Base-by-base conservation (phyloP, 2,113 vertebrate species). In the Chaetodon trifascialis region DNA sequence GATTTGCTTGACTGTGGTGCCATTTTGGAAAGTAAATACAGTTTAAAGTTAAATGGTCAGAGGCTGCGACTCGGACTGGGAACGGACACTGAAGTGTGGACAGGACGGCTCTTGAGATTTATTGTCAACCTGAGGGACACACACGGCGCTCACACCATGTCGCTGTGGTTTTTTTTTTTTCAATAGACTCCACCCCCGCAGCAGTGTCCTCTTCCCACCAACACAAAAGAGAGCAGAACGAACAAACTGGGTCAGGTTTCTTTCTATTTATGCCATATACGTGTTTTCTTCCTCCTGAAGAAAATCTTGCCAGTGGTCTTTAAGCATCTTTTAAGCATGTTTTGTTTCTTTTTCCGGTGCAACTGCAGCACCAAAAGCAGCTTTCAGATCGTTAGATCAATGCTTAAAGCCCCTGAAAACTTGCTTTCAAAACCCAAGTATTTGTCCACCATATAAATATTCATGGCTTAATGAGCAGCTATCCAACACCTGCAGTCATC, bases 21-120 rank as follows among this genome's bases (percentile, higher is more conserved):
- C 70, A 71, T 90, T 89, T 88, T 86, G 63, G 59, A 91, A 91
- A 86, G 79, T 81, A 93, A 91, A 90, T 83, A 76, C n/a, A 84
- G 40, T 9, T 77, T 83, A 90, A 89, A 84, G 40, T 9, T 77
- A 81, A 91, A 89, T 62, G 16, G 73, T 80, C 59, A 59, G 64
- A 76, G 74, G 84, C 60, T 84, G 69, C 62, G 63, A 81, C 70
- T 30, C 17, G 1, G 55, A 69, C 79, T 66, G 70, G 76, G 87
- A 88, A 86, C 85, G 79, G 87, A 69, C 71, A 56, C 84, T 76
- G 60, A 58, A 75, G 73, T 89, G 89, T 69, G 74, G 79, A 88
- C 82, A 81, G 76, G 84, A 60, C 51, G 56, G 17, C 73, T 91
- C 73, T 5, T 58, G 14, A 80, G 67, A 91, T 92, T 85, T 94